phyloP scores from a whole-genome alignment of 2,113 vertebrate genomes.

The Gymnocephalus cernua region DNA sequence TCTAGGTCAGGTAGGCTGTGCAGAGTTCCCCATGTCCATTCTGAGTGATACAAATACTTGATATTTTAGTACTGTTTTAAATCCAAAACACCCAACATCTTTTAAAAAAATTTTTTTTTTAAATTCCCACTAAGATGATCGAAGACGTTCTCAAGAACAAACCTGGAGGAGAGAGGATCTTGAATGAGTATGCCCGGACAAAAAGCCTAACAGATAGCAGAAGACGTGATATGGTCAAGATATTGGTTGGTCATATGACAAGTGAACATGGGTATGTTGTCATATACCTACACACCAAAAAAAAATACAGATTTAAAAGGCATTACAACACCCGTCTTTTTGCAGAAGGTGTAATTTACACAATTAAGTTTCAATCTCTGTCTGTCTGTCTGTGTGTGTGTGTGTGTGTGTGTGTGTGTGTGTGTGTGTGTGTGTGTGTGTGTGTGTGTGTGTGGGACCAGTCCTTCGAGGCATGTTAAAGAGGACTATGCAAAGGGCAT shows the following conservation, averaged over 20 bases:
- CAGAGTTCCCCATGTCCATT: background rate
- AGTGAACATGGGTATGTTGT: constrained; percentile 53
- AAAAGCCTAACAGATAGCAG: constrained; percentile 38
- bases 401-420: too few relatives aligned
- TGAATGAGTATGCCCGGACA: constrained; percentile 32
- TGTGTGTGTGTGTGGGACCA: constrained; percentile 7
- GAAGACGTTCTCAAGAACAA: constrained; percentile 27
- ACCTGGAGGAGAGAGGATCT: constrained; percentile 44
- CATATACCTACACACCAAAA: background rate
- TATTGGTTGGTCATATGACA: constrained; percentile 47
- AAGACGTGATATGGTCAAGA: constrained; percentile 48
- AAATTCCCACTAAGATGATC: constrained; percentile 11
- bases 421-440: background rate
- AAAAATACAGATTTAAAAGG: background rate
- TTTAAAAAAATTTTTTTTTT: too few relatives aligned
- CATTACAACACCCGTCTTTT: background rate
- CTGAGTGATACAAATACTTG: background rate
- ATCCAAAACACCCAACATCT: too few relatives aligned
- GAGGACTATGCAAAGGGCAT: constrained; percentile 45
- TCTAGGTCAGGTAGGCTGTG: constrained; percentile 25
- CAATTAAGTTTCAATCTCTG: background rate
- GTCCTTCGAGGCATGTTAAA: constrained; percentile 31
- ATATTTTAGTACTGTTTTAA: background rate
- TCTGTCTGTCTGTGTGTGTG: too few relatives aligned
- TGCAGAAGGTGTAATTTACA: background rate